Percentiles rank a stretch among this genome's conserved stretches.
These are phyloP conservation scores for Halcyon chelicuti DNA, from an alignment of 2,797 vertebrate genomes.

Conservation along the genomic window DNA sequence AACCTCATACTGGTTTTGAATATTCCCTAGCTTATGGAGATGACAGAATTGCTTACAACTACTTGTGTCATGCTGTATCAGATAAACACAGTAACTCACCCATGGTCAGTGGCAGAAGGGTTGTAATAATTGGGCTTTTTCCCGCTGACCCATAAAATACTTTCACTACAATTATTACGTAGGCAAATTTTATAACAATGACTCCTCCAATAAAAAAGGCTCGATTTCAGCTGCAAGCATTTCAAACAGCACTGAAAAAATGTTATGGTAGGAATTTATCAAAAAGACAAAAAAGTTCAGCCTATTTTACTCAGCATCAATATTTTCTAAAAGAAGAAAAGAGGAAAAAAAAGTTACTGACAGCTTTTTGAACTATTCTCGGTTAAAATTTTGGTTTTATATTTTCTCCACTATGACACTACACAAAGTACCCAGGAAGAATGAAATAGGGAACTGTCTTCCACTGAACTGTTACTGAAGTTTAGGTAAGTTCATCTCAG, in stretches of 20 bases:
- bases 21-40: not conserved
- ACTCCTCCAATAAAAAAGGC: not conserved
- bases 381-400: not conserved
- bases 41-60: not conserved
- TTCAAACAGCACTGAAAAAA: not conserved
- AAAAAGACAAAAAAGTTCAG: not conserved
- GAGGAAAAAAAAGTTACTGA: not conserved
- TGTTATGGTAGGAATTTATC: not conserved
- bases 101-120: not conserved
- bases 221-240: accelerated
- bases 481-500: not conserved
- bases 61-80: not conserved
- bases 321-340: not conserved
- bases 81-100: not conserved
- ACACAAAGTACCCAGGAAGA: not conserved
- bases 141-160: not conserved
- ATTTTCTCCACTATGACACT: not conserved
- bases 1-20: not conserved
- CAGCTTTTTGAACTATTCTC: not conserved
- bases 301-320: not conserved
- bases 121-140: not conserved
- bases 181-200: not conserved
- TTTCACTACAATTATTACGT: not conserved
- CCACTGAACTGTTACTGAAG: not conserved
- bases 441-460: not conserved